Conservation (phyloP, 2,797 vertebrate species). For the Hemibagrus guttatus region DNA sequence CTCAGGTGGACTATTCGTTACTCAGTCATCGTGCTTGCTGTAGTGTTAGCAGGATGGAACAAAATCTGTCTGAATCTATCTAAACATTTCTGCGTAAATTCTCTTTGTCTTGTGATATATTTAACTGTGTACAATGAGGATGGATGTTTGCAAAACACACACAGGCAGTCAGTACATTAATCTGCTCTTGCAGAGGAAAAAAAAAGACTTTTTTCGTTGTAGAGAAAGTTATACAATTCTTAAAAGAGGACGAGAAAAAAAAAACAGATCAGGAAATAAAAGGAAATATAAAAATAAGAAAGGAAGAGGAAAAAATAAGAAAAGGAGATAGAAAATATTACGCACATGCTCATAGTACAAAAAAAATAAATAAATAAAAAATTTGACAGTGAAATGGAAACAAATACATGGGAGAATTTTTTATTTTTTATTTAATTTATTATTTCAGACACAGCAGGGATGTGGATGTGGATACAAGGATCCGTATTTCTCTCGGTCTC, state of each 20-base stretch:
- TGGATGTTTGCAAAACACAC: not conserved
- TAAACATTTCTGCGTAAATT: not conserved
- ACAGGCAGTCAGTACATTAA: not conserved
- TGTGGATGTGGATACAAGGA: not conserved
- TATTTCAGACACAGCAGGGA: not conserved
- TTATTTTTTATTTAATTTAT: not conserved
- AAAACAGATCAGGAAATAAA: not conserved
- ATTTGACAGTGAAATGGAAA: not conserved
- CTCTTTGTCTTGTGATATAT: not conserved
- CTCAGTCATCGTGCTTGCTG: not conserved
- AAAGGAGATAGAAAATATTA: not conserved
- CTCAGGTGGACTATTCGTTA: not conserved
- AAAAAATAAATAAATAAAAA: not conserved
- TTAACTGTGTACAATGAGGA: not conserved
- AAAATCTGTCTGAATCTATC: not conserved
- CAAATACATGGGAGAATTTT: not conserved
- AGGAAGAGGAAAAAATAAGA: not conserved
- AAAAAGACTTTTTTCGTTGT: not conserved
- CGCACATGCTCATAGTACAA: not conserved
- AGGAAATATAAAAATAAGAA: not conserved
- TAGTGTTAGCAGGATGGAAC: not conserved
- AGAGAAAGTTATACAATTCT: not conserved
- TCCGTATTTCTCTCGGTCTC: slow-evolving; percentile 56
- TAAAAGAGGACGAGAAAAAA: not conserved
- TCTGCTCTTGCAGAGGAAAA: not conserved